Conservation (phyloP, 2,113 vertebrate species). For the Oenanthe oenanthe region DNA sequence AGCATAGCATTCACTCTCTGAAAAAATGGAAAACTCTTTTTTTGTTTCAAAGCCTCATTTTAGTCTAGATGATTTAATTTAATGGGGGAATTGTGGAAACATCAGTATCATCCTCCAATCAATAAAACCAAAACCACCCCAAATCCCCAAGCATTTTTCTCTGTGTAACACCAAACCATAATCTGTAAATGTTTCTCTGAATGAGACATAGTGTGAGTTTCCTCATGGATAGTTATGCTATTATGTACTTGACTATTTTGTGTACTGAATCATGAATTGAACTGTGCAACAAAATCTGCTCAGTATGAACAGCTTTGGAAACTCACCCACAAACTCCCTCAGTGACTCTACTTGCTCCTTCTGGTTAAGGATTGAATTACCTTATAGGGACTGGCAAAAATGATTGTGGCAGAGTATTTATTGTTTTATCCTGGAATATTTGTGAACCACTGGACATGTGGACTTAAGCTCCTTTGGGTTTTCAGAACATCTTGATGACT, state of each 20-base stretch:
- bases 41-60: background rate
- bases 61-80: background rate
- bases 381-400: background rate
- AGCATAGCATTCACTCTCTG: background rate
- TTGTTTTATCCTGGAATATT: background rate
- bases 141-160: background rate
- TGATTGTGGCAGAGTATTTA: rapidly evolving
- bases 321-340: background rate
- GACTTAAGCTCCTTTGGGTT: background rate
- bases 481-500: background rate
- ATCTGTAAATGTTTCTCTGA: background rate
- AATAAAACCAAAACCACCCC: background rate
- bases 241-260: background rate
- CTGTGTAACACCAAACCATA: background rate
- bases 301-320: background rate
- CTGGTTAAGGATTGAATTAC: background rate
- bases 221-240: background rate
- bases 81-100: background rate
- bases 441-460: background rate
- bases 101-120: background rate
- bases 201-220: background rate
- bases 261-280: background rate
- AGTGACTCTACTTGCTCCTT: background rate
- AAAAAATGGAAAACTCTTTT: background rate
- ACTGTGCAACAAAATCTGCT: background rate